These are phyloP conservation scores for Phenganax stokvisi DNA, from an alignment of 92 coral and sea anemone genomes.

Conservation along the genomic window DNA sequence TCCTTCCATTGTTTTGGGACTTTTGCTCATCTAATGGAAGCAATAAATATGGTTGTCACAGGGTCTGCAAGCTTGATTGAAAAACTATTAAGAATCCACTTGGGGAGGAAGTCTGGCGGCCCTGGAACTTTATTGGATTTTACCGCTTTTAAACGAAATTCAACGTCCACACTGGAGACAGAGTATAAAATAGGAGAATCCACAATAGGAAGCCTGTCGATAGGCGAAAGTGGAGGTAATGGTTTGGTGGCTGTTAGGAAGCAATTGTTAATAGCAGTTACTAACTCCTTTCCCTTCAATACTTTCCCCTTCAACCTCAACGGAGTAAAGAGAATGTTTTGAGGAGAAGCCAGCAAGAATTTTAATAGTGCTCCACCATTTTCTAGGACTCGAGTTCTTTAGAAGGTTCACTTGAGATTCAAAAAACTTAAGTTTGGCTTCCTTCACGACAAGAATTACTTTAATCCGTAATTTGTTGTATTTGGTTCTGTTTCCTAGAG, in stretches of 20 bases:
- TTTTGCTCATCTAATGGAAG: conserved; percentile 21
- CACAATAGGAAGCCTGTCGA: background rate
- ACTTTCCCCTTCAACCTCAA: background rate
- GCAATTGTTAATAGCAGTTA: background rate
- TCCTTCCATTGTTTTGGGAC: conserved; percentile 28
- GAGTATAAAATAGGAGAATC: conserved; percentile 1
- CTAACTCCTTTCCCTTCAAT: background rate
- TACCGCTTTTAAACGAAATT: conserved; percentile 14
- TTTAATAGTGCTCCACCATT: background rate
- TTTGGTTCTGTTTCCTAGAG: background rate
- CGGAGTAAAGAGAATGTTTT: background rate
- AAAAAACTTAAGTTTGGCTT: background rate
- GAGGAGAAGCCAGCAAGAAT: background rate
- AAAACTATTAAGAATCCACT: too few species aligned
- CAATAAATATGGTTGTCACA: too few species aligned
- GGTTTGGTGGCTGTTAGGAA: conserved; percentile 6
- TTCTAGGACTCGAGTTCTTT: background rate
- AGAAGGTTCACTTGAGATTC: background rate
- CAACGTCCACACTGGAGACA: conserved; percentile 24
- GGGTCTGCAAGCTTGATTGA: too few species aligned
- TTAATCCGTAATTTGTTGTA: background rate
- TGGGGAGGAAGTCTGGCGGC: background rate
- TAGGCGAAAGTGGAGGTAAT: conserved; percentile 1
- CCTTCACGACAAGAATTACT: background rate
- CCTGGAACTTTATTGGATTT: conserved; percentile 13